phyloP scores from a whole-genome alignment of 2,888 invertebrate species.

The Nomada flava region DNA sequence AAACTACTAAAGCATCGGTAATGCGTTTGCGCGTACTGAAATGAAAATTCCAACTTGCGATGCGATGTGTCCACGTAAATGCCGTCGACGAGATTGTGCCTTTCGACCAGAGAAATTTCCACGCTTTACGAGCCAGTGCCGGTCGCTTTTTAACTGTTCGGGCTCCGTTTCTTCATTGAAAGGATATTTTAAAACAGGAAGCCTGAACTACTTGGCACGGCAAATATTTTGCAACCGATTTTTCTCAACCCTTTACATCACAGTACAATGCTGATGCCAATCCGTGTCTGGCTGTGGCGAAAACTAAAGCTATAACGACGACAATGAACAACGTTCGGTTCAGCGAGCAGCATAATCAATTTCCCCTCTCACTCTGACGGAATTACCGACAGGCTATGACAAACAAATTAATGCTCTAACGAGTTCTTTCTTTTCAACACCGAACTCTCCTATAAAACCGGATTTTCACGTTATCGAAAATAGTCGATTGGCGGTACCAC shows the following conservation, averaged over 20 bases:
- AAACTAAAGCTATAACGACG: constrained; percentile 35
- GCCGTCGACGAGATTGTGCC: neutral
- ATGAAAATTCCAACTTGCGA: neutral
- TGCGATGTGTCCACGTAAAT: constrained; percentile 11
- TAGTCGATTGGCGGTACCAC: constrained; percentile 49
- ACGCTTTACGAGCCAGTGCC: neutral
- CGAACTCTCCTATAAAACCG: constrained; percentile 59
- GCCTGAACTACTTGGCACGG: neutral
- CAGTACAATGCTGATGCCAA: constrained; percentile 11
- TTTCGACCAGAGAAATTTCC: neutral
- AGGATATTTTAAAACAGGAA: constrained; percentile 12
- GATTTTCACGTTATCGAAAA: constrained; percentile 16
- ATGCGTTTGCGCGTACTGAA: too few relatives aligned
- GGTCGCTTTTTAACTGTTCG: neutral
- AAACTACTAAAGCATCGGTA: too few relatives aligned
- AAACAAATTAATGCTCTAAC: constrained; percentile 64
- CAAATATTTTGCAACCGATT: constrained; percentile 20
- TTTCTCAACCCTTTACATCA: constrained; percentile 30
- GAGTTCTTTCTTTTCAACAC: constrained; percentile 34
- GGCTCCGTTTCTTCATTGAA: neutral
- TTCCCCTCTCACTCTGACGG: constrained; percentile 40
- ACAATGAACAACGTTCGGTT: constrained; percentile 48
- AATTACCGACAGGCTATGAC: constrained; percentile 35
- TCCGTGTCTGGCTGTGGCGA: constrained; percentile 51
- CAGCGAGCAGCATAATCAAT: constrained; percentile 16